Percentiles rank a stretch among this genome's conserved stretches.
These are phyloP conservation scores for Tetrapedia diversipes DNA, from an alignment of 2,888 invertebrate species.

Conservation along the genomic window DNA sequence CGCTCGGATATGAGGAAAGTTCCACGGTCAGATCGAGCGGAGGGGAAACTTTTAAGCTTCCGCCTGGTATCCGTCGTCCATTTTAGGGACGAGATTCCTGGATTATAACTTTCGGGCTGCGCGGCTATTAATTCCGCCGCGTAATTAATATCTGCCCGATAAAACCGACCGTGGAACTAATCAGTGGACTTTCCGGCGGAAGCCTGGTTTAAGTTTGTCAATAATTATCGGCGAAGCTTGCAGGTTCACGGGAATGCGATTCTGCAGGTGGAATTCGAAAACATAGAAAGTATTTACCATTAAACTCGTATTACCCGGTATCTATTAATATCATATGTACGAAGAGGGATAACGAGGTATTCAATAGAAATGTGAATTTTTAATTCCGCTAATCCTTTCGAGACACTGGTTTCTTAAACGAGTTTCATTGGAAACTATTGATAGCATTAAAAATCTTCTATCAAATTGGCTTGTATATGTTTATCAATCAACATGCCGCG, in stretches of 20 bases:
- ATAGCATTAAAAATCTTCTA: no score
- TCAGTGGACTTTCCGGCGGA: constrained; percentile 13
- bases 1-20: constrained; percentile 61
- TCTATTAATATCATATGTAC: no score
- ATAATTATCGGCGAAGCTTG: constrained; percentile 17
- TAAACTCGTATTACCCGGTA: no score
- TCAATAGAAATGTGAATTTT: no score
- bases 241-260: background rate
- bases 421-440: no score
- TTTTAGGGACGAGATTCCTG: constrained; percentile 52
- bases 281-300: background rate
- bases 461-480: no score
- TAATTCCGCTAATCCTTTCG: no score
- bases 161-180: constrained; percentile 49
- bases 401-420: no score
- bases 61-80: constrained; percentile 31
- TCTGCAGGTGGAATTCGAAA: background rate
- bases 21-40: constrained; percentile 18
- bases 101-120: constrained; percentile 59
- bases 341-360: no score
- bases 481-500: no score
- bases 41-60: constrained; percentile 60
- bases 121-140: constrained; percentile 53
- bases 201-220: constrained; percentile 24
- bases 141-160: constrained; percentile 58